Evolutionary conservation across 1,140 invertebrate species (phyloP).

Genomic region (Cyclina sinensis): DNA sequence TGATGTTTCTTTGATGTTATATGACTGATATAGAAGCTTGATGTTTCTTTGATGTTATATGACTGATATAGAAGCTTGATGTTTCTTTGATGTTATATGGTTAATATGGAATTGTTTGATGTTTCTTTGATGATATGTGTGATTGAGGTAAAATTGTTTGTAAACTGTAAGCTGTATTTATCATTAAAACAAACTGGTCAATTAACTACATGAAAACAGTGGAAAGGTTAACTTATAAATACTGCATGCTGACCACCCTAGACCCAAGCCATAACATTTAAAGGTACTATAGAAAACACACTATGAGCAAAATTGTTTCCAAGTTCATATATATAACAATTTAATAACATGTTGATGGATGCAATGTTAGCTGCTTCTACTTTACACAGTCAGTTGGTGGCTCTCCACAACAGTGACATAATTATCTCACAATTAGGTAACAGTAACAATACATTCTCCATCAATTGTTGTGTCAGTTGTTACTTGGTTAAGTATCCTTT

Average conservation of each 20-base stretch:
- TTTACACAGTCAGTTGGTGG: background rate
- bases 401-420: conserved; percentile 10
- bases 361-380: background rate
- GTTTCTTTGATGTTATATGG: no score
- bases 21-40: no score
- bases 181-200: background rate
- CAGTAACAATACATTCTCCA: no score
- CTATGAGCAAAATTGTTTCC: background rate
- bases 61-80: no score
- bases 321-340: background rate
- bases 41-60: no score
- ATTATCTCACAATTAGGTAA: conserved; percentile 7
- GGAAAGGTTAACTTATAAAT: background rate
- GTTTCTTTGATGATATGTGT: background rate
- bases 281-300: background rate
- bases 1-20: no score
- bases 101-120: no score
- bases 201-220: background rate
- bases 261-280: background rate
- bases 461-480: no score
- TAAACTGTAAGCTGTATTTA: background rate
- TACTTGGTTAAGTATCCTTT: no score
- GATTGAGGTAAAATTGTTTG: background rate
- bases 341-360: background rate
- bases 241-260: no score